phyloP scores from a whole-genome alignment of 1,140 invertebrate genomes.

The Drosophila azteca region DNA sequence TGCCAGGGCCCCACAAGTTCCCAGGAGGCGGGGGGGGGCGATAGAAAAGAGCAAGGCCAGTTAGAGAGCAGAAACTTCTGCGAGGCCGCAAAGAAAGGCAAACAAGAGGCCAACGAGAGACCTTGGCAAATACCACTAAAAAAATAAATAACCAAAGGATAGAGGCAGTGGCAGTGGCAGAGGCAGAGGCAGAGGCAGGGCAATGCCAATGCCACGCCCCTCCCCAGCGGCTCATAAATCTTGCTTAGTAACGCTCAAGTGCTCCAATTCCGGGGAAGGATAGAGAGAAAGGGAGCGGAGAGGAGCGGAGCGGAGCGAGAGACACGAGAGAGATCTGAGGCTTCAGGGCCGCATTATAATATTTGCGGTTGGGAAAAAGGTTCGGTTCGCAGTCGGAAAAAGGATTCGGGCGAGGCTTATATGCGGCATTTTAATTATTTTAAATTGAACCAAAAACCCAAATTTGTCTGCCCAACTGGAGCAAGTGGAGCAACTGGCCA shows the following conservation, averaged over 20 bases:
- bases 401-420: slow-evolving; percentile 48
- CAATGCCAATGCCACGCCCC: slow-evolving; percentile 56
- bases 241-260: slow-evolving; percentile 70
- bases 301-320: neutral
- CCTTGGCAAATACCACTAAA: slow-evolving; percentile 56
- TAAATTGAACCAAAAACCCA: slow-evolving; percentile 49
- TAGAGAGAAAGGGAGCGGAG: no score
- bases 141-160: slow-evolving; percentile 42
- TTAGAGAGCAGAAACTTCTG: slow-evolving; percentile 35
- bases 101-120: slow-evolving; percentile 56
- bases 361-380: slow-evolving; percentile 59
- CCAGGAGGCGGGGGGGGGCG: neutral
- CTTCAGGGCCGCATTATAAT: slow-evolving; percentile 44
- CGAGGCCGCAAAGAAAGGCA: slow-evolving; percentile 47
- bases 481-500: no score
- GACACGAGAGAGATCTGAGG: neutral
- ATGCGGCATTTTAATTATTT: slow-evolving; percentile 73
- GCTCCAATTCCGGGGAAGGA: slow-evolving; percentile 37
- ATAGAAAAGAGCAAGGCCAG: slow-evolving; percentile 43
- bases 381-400: slow-evolving; percentile 36
- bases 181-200: slow-evolving; percentile 4
- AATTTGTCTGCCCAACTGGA: no score
- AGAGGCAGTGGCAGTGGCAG: slow-evolving; percentile 1
- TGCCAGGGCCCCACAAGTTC: slow-evolving; percentile 38
- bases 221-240: slow-evolving; percentile 67